A percentile compares a stretch with the other conserved stretches of the same genome.
Evolutionary conservation across 1,140 invertebrate genomes (phyloP).

Genomic region (Drosophila tsacasi): DNA sequence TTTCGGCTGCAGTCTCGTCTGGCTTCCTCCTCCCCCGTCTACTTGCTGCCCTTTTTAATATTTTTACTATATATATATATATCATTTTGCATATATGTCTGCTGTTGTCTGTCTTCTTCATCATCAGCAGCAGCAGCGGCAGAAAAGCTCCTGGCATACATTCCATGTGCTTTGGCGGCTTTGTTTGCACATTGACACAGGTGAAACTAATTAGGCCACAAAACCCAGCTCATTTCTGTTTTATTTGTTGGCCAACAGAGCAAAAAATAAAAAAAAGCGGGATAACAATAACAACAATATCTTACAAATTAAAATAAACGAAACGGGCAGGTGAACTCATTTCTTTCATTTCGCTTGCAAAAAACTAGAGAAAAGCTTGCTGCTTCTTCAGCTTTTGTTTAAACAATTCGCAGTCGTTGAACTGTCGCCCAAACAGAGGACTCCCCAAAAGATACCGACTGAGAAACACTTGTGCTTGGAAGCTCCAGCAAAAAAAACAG

Average conservation of each 20-base stretch:
- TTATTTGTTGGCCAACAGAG: constrained; percentile 80
- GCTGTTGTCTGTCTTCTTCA: constrained; percentile 30
- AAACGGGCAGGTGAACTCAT: constrained; percentile 73
- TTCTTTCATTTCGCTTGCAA: constrained; percentile 64
- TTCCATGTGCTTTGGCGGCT: constrained; percentile 52
- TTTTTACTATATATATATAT: constrained; percentile 8
- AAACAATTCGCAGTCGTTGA: constrained; percentile 67
- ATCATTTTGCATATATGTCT: constrained; percentile 20
- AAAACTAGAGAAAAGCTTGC: constrained; percentile 47
- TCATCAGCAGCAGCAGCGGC: constrained; percentile 2
- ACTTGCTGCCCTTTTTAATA: constrained; percentile 14
- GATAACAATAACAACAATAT: constrained; percentile 49
- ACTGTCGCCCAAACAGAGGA: constrained; percentile 29
- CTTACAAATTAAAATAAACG: constrained; percentile 72
- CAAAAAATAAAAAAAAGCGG: constrained; percentile 38
- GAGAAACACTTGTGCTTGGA: constrained; percentile 44
- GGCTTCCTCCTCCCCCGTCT: neutral
- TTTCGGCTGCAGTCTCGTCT: constrained; percentile 23
- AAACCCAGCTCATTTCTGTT: constrained; percentile 82
- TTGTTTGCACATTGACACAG: constrained; percentile 83
- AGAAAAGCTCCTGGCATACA: constrained; percentile 55
- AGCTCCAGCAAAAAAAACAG: constrained; percentile 17
- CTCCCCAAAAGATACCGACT: constrained; percentile 7
- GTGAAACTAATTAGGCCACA: constrained; percentile 84
- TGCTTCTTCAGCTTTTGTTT: constrained; percentile 58